Evolutionary conservation across 2,888 invertebrate species (phyloP).

Genomic region (Ophion slaviceki): DNA sequence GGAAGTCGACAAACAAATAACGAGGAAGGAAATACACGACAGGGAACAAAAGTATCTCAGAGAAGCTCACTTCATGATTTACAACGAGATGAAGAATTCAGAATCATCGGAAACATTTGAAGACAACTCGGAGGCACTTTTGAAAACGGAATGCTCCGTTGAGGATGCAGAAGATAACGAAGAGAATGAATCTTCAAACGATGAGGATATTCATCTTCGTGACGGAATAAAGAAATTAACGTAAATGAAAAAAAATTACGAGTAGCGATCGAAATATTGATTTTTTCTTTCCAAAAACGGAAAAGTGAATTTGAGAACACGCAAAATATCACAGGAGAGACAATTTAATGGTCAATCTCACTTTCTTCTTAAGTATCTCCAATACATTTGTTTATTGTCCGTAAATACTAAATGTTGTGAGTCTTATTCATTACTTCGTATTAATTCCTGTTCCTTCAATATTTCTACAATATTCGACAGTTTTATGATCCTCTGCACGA

Average conservation of each 20-base stretch:
- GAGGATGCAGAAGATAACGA: background rate
- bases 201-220: constrained; percentile 7
- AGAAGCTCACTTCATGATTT: constrained; percentile 82
- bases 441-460: constrained; percentile 7
- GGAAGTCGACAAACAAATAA: constrained; percentile 83
- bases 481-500: constrained; percentile 11
- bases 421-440: constrained; percentile 14
- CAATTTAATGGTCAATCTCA: constrained; percentile 19
- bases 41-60: constrained; percentile 82
- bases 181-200: constrained; percentile 9
- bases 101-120: constrained; percentile 26
- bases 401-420: constrained; percentile 53
- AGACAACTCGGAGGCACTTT: background rate
- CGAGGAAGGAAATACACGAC: constrained; percentile 80
- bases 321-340: background rate
- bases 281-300: background rate
- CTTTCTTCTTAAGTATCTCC: constrained; percentile 23
- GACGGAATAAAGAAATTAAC: constrained; percentile 35
- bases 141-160: background rate
- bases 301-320: background rate
- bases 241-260: constrained; percentile 1
- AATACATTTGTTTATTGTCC: constrained; percentile 60
- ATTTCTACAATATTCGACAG: constrained; percentile 21
- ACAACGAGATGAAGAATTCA: constrained; percentile 73
- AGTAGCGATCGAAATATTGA: background rate